Evolutionary conservation across 2,113 vertebrate genomes (phyloP), one percentile per base, ranked within the genome.

Genomic region (Corythoichthys intestinalis): DNA sequence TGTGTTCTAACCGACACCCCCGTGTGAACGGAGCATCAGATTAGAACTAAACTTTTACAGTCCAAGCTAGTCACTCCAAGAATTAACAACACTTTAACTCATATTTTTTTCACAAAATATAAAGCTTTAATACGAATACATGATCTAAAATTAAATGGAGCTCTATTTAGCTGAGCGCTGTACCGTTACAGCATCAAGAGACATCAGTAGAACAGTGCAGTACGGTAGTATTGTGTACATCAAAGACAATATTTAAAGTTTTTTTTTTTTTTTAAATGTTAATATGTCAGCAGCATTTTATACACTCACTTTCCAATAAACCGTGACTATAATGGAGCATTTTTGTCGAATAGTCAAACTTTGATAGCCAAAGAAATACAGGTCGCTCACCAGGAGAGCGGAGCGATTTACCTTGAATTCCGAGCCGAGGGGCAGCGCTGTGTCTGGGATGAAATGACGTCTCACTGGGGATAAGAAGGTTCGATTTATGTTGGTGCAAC

Each of bases 401-500:
- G 41, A 20, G 10, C 2, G n/a, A 20, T n/a, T 63, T 34, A 63
- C 41, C 61, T 47, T n/a, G 20, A 46, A 2, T 34, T 20, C 61
- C 44, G n/a, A 34, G 41, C 41, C 11, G 61, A 13, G 41, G 10
- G 17, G 8, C 38, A 11, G 38, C 15, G 37, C 38, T 9, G 59
- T 20, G 4, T 20, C 14, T 10, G 44, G 41, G 6, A 54, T 66
- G 48, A 39, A 11, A 68, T 2, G 1, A 70, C 70, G 66, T 70
- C 52, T 2, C 11, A 60, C 35, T 60, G 13, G 13, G 47, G 47
- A 4, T 14, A 57, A 34, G 68, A 75, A 56, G 78, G 71, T 74
- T 83, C 75, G 70, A 64, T 66, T 73, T 52, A 61, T 47, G 66
- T 8, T 34, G 10, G 8, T 28, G 9, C 28, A 1, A 11, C 39